Base-by-base conservation (phyloP, 2,797 vertebrate genomes). In the Champsocephalus gunnari region DNA sequence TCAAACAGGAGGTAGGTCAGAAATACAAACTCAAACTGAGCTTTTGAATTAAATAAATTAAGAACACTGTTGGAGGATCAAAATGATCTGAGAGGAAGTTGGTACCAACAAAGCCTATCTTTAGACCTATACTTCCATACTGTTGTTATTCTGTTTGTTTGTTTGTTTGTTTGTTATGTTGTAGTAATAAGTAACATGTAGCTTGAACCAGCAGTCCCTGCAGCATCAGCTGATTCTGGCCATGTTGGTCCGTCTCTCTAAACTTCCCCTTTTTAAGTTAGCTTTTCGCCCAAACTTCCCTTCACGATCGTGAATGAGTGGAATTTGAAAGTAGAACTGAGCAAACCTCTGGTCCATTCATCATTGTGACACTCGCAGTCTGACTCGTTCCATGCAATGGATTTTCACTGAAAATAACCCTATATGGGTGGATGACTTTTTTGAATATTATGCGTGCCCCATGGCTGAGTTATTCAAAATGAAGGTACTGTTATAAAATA, bases 311-410 rank as follows among this genome's bases (percentile, higher is more conserved):
- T 83, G 75, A 88, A 82, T 85, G 79, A 77, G 60, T 67, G 70
- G 66, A 71, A 74, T 86, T 65, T 71, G 71, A 77, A 83, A 83
- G 67, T 68, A 61, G 54, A 72, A 54, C 74, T 79, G 71, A 83
- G 60, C 66, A 75, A 69, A 71, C 63, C 56, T 63, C 45, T 54
- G 56, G 38, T 55, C 66, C 66, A 81, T 88, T 87, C 79, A 84
- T 75, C 72, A 75, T 17, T 66, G 19, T 72, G 55, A 75, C 73
- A 72, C 41, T 61, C 71, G 69, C 47, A 45, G 72, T 54, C 38
- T 78, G 71, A 49, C 59, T 75, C 62, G 28, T 57, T 51, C 48
- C 48, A 50, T 59, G 67, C 73, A 73, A 43, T 49, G 17, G 14
- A 28, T 47, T 58, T 73, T 21, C 49, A 63, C 17, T 55, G 14